These are phyloP conservation scores for Drosophila lini DNA, from an alignment of 1,140 invertebrate genomes.

Conservation along the genomic window DNA sequence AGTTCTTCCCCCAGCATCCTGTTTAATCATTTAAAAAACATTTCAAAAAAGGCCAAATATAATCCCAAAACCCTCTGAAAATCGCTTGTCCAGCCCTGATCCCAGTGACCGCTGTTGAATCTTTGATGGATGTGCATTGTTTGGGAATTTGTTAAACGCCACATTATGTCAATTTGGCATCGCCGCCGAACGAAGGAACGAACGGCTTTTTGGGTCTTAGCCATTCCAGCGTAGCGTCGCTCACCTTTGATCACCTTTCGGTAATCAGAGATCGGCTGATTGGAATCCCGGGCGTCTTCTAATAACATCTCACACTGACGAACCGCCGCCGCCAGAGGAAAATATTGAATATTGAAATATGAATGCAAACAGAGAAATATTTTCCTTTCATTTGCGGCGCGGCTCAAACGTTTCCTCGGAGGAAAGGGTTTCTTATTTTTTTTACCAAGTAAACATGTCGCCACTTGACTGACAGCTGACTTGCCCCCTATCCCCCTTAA, in stretches of 20 bases:
- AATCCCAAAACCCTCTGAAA: background rate
- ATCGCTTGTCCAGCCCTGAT: slow-evolving; percentile 20
- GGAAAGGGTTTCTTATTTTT: slow-evolving; percentile 43
- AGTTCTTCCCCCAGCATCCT: background rate
- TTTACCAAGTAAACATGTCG: slow-evolving; percentile 75
- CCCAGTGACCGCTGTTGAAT: slow-evolving; percentile 2
- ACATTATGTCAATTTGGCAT: slow-evolving; percentile 83
- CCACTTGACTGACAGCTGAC: slow-evolving; percentile 81
- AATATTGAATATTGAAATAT: slow-evolving; percentile 82
- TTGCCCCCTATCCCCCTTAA: slow-evolving; percentile 45
- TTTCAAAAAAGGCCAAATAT: too few relatives aligned
- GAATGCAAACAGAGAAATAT: slow-evolving; percentile 71
- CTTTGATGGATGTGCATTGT: slow-evolving; percentile 61
- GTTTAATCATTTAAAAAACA: too few relatives aligned
- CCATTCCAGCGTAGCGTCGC: slow-evolving; percentile 4
- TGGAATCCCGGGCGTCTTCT: slow-evolving; percentile 53
- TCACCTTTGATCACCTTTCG: slow-evolving; percentile 49
- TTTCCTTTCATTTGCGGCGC: slow-evolving; percentile 54
- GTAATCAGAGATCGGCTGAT: slow-evolving; percentile 41
- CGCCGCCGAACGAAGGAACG: slow-evolving; percentile 9
- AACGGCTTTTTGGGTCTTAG: slow-evolving; percentile 1
- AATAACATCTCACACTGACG: slow-evolving; percentile 44
- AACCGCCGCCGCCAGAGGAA: slow-evolving; percentile 33
- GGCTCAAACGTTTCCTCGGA: slow-evolving; percentile 46
- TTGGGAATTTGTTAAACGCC: slow-evolving; percentile 80